Evolutionary conservation across 2,113 vertebrate species (phyloP).

Genomic region (Istiophorus platypterus): DNA sequence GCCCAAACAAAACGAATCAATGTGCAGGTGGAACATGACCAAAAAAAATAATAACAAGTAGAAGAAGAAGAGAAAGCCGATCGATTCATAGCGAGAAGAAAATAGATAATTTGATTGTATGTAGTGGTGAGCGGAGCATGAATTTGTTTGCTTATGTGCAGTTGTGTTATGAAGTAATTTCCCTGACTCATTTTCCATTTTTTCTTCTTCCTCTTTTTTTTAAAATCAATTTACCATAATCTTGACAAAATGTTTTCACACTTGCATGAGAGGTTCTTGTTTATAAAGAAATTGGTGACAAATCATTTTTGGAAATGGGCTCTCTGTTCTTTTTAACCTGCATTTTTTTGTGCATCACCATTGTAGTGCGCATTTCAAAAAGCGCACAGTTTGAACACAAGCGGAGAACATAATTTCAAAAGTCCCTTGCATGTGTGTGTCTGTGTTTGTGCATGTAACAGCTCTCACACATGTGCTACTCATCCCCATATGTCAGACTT

Average conservation of each 20-base stretch:
- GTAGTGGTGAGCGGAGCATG: constrained; percentile 13
- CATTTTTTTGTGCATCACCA: no score
- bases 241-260: background rate
- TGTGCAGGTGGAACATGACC: background rate
- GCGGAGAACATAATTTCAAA: background rate
- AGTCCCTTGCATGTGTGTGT: background rate
- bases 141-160: background rate
- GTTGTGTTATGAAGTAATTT: constrained; percentile 33
- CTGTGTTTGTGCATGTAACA: background rate
- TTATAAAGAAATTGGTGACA: background rate
- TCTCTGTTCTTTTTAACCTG: background rate
- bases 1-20: background rate
- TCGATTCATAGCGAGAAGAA: constrained; percentile 39
- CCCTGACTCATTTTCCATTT: background rate
- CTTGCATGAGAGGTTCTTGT: background rate
- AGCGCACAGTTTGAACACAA: background rate
- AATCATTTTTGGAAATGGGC: background rate
- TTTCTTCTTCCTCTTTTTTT: background rate
- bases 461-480: background rate
- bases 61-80: background rate
- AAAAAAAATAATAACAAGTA: no score
- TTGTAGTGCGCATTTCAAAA: background rate
- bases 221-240: background rate
- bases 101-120: constrained; percentile 37
- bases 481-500: constrained; percentile 13